Evolutionary conservation across 2,113 vertebrate species (phyloP).

Genomic region (Onychorhynchus coronatus): DNA sequence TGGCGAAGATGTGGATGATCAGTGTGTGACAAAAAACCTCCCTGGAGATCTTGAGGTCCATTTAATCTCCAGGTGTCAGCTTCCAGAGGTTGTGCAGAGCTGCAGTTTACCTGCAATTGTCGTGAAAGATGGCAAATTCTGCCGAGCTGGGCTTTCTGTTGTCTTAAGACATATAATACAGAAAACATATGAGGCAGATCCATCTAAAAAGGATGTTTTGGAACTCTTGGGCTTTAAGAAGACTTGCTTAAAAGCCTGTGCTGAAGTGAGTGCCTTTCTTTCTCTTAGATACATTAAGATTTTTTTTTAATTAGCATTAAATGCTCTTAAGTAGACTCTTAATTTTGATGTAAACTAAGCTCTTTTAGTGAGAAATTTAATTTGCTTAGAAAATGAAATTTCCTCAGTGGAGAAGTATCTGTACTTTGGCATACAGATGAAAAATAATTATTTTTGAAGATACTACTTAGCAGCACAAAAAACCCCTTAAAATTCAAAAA

Average conservation of each 20-base stretch:
- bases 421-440: neutral
- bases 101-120: slow-evolving; percentile 87
- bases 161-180: slow-evolving; percentile 88
- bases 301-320: neutral
- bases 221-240: slow-evolving; percentile 95
- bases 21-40: slow-evolving; percentile 54
- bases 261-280: slow-evolving; percentile 83
- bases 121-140: slow-evolving; percentile 77
- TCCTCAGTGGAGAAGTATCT: neutral
- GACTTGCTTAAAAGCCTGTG: slow-evolving; percentile 97
- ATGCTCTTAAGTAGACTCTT: neutral
- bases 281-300: neutral
- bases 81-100: slow-evolving; percentile 81
- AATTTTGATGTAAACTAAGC: neutral
- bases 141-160: slow-evolving; percentile 92
- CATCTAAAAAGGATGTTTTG: slow-evolving; percentile 79
- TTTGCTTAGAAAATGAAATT: neutral
- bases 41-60: slow-evolving; percentile 43
- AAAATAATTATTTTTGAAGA: neutral
- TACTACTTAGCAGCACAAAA: neutral
- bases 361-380: neutral
- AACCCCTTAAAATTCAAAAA: neutral
- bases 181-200: slow-evolving; percentile 75
- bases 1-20: slow-evolving; percentile 15
- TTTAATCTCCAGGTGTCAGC: slow-evolving; percentile 65